These are phyloP conservation scores for Leptinotarsa texana DNA, from an alignment of 1,140 invertebrate genomes.

Conservation along the genomic window DNA sequence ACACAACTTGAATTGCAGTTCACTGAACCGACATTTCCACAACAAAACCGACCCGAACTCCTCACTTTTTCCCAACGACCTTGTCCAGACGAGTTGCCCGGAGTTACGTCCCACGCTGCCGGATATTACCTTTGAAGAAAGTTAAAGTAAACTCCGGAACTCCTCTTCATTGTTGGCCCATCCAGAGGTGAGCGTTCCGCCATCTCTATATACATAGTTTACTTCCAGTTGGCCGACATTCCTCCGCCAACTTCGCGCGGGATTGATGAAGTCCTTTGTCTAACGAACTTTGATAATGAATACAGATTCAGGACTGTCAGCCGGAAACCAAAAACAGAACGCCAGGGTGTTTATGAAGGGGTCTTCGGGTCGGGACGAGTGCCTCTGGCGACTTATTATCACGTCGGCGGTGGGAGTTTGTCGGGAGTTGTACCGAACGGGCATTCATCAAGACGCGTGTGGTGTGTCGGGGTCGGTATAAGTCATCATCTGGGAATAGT, in stretches of 20 bases:
- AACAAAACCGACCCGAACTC: not conserved
- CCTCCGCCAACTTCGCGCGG: slow-evolving; percentile 10
- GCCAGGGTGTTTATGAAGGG: too few relatives aligned
- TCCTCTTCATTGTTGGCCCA: slow-evolving; percentile 1
- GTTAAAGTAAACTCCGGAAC: slow-evolving; percentile 10
- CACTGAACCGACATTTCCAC: too few relatives aligned
- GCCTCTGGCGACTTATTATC: too few relatives aligned
- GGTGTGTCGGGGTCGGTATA: too few relatives aligned
- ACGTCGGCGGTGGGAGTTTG: too few relatives aligned
- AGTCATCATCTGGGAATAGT: too few relatives aligned
- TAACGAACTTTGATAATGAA: slow-evolving; percentile 19
- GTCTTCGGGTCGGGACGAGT: too few relatives aligned
- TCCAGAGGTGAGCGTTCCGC: not conserved
- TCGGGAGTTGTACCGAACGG: too few relatives aligned
- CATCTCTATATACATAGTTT: slow-evolving; percentile 1
- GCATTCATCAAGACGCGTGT: too few relatives aligned
- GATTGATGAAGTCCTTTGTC: slow-evolving; percentile 21
- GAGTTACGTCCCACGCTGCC: slow-evolving; percentile 5
- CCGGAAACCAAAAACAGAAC: not conserved
- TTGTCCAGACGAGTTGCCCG: not conserved
- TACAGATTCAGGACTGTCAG: slow-evolving; percentile 1
- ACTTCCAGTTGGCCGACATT: slow-evolving; percentile 15
- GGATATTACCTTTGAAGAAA: slow-evolving; percentile 20
- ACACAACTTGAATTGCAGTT: too few relatives aligned
- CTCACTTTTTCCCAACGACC: not conserved